Conservation (phyloP, 2,113 vertebrate species). For the Tachycineta bicolor region DNA sequence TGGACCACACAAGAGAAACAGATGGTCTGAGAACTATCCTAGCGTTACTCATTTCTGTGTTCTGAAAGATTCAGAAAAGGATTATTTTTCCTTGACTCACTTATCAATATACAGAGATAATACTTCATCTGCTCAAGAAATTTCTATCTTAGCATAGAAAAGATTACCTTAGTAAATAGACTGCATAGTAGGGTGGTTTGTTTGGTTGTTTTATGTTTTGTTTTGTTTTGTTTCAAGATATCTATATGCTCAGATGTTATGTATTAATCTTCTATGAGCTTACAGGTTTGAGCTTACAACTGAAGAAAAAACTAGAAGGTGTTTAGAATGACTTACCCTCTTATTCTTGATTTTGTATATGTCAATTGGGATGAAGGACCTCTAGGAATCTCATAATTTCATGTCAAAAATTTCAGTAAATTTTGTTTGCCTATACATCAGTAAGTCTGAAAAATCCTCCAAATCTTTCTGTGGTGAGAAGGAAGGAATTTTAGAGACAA, state of each 20-base stretch:
- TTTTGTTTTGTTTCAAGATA: not conserved
- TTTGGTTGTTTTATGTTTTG: no score
- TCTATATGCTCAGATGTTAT: not conserved
- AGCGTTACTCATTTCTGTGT: not conserved
- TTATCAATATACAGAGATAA: not conserved
- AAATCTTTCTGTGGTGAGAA: not conserved
- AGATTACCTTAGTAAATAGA: not conserved
- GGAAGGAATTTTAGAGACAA: not conserved
- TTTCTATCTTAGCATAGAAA: not conserved
- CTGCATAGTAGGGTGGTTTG: fast-evolving
- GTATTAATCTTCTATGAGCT: not conserved
- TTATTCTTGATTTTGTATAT: not conserved
- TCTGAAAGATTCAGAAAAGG: not conserved
- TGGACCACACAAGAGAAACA: not conserved
- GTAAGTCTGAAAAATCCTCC: not conserved
- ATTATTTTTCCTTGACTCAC: not conserved
- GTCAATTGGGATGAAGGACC: not conserved
- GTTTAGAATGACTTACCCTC: not conserved
- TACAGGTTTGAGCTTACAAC: not conserved
- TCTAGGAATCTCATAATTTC: not conserved
- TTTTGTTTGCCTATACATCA: not conserved
- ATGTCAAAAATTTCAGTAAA: not conserved
- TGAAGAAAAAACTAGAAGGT: not conserved
- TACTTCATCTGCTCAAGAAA: not conserved
- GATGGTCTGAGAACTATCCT: not conserved